Evolutionary conservation across 2,797 vertebrate genomes (phyloP).

Genomic region (Choloepus didactylus): DNA sequence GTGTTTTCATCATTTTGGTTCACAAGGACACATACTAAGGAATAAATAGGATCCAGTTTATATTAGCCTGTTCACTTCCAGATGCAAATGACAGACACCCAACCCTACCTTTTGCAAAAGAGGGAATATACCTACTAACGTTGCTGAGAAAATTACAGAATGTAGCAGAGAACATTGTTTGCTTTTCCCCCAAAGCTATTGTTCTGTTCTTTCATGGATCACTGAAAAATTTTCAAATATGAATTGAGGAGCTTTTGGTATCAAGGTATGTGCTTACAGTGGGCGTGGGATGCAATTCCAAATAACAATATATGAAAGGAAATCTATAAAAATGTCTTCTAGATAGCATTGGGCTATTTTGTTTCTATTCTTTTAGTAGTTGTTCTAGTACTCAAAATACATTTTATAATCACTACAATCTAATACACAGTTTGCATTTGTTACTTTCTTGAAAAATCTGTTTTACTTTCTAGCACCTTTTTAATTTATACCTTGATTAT

Average conservation of each 20-base stretch:
- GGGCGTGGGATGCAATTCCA: neutral
- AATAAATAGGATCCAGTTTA: neutral
- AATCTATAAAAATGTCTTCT: neutral
- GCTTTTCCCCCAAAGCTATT: neutral
- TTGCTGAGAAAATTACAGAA: neutral
- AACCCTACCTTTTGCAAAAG: neutral
- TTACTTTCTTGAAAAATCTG: no score
- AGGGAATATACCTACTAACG: rapidly evolving
- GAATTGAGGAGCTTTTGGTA: neutral
- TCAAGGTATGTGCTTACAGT: no score
- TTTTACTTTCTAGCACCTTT: no score
- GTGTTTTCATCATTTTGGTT: neutral
- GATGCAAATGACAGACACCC: neutral
- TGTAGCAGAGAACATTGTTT: neutral
- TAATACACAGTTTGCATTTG: no score
- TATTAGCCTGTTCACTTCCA: neutral
- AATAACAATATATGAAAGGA: neutral
- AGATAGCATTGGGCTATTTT: neutral
- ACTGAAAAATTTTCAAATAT: neutral
- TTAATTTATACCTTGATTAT: no score
- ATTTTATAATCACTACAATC: no score
- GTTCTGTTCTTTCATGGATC: neutral
- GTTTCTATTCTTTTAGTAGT: no score
- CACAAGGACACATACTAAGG: neutral
- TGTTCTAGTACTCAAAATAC: no score